These are phyloP conservation scores for Pachyuromys duprasi DNA, from an alignment of 2,797 vertebrate genomes.

Conservation along the genomic window DNA sequence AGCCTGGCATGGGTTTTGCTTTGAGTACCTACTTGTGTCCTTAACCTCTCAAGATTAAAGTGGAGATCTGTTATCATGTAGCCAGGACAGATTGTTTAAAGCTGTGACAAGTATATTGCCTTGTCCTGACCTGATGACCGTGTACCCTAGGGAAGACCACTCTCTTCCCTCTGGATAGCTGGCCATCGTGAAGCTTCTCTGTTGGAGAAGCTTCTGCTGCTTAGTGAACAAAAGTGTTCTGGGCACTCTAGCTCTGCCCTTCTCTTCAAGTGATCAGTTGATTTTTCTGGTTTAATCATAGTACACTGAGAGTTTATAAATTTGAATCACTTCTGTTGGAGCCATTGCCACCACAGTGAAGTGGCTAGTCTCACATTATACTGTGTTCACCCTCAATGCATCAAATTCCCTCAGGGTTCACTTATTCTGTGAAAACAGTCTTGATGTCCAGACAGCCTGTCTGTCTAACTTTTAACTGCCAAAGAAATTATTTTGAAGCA, in stretches of 20 bases:
- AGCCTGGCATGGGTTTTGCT: accelerated
- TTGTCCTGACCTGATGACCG: not conserved
- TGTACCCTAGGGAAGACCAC: not conserved
- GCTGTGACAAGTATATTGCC: not conserved
- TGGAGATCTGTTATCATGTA: not conserved
- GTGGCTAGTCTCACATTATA: not conserved
- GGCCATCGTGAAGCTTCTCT: not conserved
- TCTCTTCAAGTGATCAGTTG: not conserved
- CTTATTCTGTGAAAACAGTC: not conserved
- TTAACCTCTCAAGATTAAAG: not conserved
- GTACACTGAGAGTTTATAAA: not conserved
- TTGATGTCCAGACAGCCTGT: not conserved
- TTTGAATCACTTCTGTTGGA: constrained; percentile 12
- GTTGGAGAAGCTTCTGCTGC: not conserved
- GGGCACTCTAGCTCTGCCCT: not conserved
- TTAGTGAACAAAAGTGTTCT: not conserved
- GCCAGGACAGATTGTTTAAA: not conserved
- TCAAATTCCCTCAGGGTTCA: not conserved
- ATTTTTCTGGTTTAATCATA: not conserved
- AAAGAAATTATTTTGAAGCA: constrained; percentile 13
- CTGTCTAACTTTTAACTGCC: not conserved
- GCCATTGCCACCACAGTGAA: not conserved
- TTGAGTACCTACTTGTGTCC: not conserved
- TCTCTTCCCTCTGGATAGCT: not conserved
- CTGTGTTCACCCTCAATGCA: not conserved